Evolutionary conservation across 2,888 invertebrate genomes (phyloP).

Genomic region (Tetramorium bicarinatum): DNA sequence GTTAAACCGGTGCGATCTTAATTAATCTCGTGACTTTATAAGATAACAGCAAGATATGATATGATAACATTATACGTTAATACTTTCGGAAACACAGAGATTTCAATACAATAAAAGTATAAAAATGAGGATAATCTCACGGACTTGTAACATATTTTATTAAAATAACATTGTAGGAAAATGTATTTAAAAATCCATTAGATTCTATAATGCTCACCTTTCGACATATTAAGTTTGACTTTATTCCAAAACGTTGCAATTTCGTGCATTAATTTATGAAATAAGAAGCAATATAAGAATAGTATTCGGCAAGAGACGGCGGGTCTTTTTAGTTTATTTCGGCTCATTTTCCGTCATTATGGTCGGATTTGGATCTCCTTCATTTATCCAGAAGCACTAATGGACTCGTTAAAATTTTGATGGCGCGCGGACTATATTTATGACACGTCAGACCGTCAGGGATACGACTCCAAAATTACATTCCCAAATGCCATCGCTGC

Average conservation of each 20-base stretch:
- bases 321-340: constrained; percentile 29
- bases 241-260: constrained; percentile 2
- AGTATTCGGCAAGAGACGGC: constrained; percentile 10
- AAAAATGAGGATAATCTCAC: not conserved
- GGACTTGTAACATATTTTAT: not conserved
- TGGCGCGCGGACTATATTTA: constrained; percentile 41
- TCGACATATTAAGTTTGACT: constrained; percentile 5
- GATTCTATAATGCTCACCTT: not conserved
- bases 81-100: not conserved
- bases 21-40: not conserved
- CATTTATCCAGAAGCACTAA: constrained; percentile 48
- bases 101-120: constrained; percentile 1
- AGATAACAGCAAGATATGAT: constrained; percentile 26
- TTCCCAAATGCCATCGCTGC: constrained; percentile 37
- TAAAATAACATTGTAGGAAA: not conserved
- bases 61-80: not conserved
- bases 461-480: constrained; percentile 52
- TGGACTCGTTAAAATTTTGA: constrained; percentile 50
- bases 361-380: constrained; percentile 36
- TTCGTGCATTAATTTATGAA: constrained; percentile 18
- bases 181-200: not conserved
- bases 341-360: constrained; percentile 40
- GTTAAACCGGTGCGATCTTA: not conserved
- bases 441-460: constrained; percentile 42
- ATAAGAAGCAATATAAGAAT: constrained; percentile 38